Evolutionary conservation across 2,888 invertebrate species (phyloP).

Genomic region (Drosophila siamana): DNA sequence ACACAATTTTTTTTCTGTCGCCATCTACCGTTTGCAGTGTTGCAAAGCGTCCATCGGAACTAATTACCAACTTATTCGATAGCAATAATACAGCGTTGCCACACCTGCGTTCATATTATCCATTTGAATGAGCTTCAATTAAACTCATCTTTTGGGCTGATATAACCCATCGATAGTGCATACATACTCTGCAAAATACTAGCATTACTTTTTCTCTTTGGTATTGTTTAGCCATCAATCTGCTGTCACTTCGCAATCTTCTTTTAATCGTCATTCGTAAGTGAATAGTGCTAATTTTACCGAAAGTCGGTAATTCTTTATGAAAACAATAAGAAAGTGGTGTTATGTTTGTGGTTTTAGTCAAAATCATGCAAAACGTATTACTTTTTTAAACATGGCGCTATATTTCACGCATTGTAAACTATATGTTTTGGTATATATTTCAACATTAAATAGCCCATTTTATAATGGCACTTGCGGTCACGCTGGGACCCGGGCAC

Average conservation of each 20-base stretch:
- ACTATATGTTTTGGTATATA: not conserved
- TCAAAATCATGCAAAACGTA: not conserved
- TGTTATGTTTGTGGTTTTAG: not conserved
- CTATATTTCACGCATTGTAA: not conserved
- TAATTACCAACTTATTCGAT: conserved; percentile 21
- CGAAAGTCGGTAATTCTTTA: no score
- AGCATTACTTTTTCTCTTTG: no score
- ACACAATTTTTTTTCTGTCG: conserved; percentile 58
- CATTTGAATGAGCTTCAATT: no score
- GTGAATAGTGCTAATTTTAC: no score
- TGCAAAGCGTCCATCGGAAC: conserved; percentile 39
- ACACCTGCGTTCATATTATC: not conserved
- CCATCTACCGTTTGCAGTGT: conserved; percentile 63
- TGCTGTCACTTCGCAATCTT: no score
- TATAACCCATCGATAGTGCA: no score
- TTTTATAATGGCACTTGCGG: not conserved
- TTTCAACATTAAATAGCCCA: not conserved
- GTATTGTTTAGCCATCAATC: no score
- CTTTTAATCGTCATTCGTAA: no score
- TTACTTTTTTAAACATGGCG: not conserved
- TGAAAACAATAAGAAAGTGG: no score
- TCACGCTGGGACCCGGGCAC: conserved; percentile 18
- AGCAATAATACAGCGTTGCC: conserved; percentile 29
- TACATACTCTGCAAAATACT: no score
- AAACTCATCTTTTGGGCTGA: no score